Percentiles rank a stretch among this genome's conserved stretches.
phyloP scores from a whole-genome alignment of 30 jellyfish, hydroid and myxozoan species.

The Hydractinia echinata region DNA sequence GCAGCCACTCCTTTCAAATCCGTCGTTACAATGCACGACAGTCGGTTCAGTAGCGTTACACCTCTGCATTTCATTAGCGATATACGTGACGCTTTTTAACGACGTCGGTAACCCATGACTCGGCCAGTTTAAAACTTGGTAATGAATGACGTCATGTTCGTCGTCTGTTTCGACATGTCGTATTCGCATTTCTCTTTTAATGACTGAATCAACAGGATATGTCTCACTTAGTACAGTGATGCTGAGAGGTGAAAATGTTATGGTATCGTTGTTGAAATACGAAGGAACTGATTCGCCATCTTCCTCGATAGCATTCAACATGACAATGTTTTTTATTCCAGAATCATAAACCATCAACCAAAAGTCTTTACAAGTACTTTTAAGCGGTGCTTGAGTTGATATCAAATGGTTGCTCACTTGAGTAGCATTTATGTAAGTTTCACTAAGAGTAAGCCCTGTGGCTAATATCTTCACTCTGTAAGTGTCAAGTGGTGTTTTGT shows the following conservation, averaged over 20 bases:
- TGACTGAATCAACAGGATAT: slow-evolving; percentile 47
- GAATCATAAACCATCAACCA: slow-evolving; percentile 65
- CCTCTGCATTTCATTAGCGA: slow-evolving; percentile 24
- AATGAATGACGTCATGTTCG: slow-evolving; percentile 50
- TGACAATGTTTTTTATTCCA: slow-evolving; percentile 45
- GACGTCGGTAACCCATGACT: not conserved
- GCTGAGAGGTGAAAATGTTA: slow-evolving; percentile 39
- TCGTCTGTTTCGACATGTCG: slow-evolving; percentile 30
- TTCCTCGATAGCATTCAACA: slow-evolving; percentile 54
- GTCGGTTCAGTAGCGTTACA: slow-evolving; percentile 44
- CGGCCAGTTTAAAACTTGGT: slow-evolving; percentile 36
- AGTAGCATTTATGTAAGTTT: slow-evolving; percentile 63
- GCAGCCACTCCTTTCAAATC: slow-evolving; percentile 72
- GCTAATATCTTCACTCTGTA: slow-evolving; percentile 52
- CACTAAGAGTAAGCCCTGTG: slow-evolving; percentile 34
- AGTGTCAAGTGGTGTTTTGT: slow-evolving; percentile 60
- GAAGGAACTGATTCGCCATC: slow-evolving; percentile 30
- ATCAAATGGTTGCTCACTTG: slow-evolving; percentile 45
- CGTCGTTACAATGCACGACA: slow-evolving; percentile 75
- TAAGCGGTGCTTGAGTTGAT: slow-evolving; percentile 82
- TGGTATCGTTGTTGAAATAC: slow-evolving; percentile 37
- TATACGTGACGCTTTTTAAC: slow-evolving; percentile 16
- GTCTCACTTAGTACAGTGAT: slow-evolving; percentile 49
- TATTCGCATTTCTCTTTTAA: slow-evolving; percentile 46
- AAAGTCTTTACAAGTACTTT: slow-evolving; percentile 60